These are phyloP conservation scores for Idaea aversata DNA, from an alignment of 2,888 invertebrate genomes.

Conservation along the genomic window DNA sequence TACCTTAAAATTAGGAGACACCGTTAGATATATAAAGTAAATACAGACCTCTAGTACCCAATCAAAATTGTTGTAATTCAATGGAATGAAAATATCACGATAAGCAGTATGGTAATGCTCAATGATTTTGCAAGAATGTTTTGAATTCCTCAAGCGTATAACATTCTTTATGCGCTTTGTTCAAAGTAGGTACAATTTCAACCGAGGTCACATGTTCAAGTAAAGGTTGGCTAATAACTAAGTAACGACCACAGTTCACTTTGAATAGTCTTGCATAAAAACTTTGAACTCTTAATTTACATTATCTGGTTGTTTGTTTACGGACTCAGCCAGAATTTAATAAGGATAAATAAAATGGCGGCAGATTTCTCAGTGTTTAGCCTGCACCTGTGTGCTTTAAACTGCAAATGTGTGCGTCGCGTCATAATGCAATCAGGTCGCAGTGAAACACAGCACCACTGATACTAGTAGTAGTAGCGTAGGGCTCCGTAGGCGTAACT, in stretches of 20 bases:
- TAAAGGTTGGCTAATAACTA: slow-evolving; percentile 10
- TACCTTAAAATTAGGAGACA: background rate
- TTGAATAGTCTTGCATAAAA: background rate
- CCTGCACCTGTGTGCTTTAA: slow-evolving; percentile 39
- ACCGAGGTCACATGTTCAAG: slow-evolving; percentile 71
- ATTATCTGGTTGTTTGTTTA: background rate
- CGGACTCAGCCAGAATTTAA: slow-evolving; percentile 6
- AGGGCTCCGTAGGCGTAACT: slow-evolving; percentile 57
- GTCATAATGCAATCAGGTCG: slow-evolving; percentile 47
- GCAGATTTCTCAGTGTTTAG: slow-evolving; percentile 45
- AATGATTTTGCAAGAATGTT: slow-evolving; percentile 38
- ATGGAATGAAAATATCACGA: slow-evolving; percentile 30
- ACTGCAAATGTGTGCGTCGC: slow-evolving; percentile 45
- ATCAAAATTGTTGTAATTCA: background rate
- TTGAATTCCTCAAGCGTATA: slow-evolving; percentile 39
- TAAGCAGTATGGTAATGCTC: slow-evolving; percentile 33
- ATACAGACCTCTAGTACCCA: background rate
- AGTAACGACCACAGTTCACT: slow-evolving; percentile 8
- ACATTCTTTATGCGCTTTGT: slow-evolving; percentile 56
- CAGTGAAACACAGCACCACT: slow-evolving; percentile 46
- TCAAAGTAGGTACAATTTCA: slow-evolving; percentile 63
- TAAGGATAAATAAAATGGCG: slow-evolving; percentile 46
- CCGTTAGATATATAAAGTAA: background rate
- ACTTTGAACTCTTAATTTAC: background rate
- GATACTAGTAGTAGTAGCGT: slow-evolving; percentile 29